A percentile compares a stretch with the other conserved stretches of the same genome.
Conservation (phyloP, 1,140 invertebrate species). For the Paraescarpia echinospica region DNA sequence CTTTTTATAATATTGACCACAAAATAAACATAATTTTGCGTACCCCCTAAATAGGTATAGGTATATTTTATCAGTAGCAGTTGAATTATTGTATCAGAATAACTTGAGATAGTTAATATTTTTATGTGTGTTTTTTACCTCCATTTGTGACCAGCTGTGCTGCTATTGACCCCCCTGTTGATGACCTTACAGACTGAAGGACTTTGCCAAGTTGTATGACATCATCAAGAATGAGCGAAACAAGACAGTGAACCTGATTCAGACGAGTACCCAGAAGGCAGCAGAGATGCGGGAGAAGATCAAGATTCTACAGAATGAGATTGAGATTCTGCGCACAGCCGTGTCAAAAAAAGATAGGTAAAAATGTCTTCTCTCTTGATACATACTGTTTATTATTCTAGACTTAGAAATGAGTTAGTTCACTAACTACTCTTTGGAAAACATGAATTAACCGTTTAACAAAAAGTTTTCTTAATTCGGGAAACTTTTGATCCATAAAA, state of each 20-base stretch:
- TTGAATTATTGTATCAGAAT: too few species aligned
- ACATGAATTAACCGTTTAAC: neutral
- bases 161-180: neutral
- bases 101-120: neutral
- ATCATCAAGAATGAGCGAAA: conserved; percentile 59
- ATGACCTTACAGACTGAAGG: conserved; percentile 26
- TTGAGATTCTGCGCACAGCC: conserved; percentile 57
- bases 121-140: neutral
- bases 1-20: too few species aligned
- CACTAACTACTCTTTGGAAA: neutral
- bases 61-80: conserved; percentile 45
- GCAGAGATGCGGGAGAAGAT: conserved; percentile 60
- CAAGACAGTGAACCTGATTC: conserved; percentile 59
- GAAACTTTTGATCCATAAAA: neutral
- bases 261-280: conserved; percentile 57
- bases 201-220: conserved; percentile 43
- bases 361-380: neutral
- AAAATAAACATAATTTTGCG: too few species aligned
- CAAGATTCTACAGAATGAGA: conserved; percentile 59
- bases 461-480: neutral
- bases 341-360: conserved; percentile 57
- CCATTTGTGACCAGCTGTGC: neutral
- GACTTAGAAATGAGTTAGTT: neutral
- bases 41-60: conserved; percentile 45
- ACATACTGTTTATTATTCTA: neutral